Evolutionary conservation across 2,113 vertebrate genomes (phyloP), one percentile per base, ranked within the genome.

Genomic region (Lophura nycthemera): DNA sequence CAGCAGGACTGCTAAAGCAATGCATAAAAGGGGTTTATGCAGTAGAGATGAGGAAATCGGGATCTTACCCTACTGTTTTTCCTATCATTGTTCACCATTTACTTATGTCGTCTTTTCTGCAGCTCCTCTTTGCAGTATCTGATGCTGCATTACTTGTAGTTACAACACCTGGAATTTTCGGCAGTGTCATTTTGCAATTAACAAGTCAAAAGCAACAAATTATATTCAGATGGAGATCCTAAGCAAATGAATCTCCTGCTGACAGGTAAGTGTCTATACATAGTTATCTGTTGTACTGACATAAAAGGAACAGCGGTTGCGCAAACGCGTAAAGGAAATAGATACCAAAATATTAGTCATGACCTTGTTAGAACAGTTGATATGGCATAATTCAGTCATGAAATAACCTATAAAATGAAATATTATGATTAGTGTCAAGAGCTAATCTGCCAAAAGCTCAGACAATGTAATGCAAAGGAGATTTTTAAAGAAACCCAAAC

Each of bases 381-480:
- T 69, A 67, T 43, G 66, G 43, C 65, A 79, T 95, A 95, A 95
- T 52, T 86, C 69, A 57, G 30, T 24, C 57, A 64, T 59, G 61
- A 97, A 95, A 75, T 43, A 80, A 88, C 76, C 80, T 83, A 75
- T 30, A 54, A 79, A 82, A 86, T 60, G 18, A 89, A 90, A 88
- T 77, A 50, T 29, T 69, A 71, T 75, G 78, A 89, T 93, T 83
- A 96, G 27, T 61, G 87, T 86, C 83, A 91, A 82, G 60, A 92
- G 71, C 40, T 88, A 69, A 72, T 91, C 93, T 94, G 83, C 60
- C 81, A 72, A 56, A 89, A 95, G 30, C 36, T 40, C 48, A 76
- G 40, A 45, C 27, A 91, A 70, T 21, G 30, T 36, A 25, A 90
- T 67, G 30, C 54, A 94, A 96, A 97, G 78, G 30, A 90, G 72